Evolutionary conservation across 1,140 invertebrate species (phyloP), one percentile per base, ranked within the genome.

Genomic region (Drosophila jambulina): DNA sequence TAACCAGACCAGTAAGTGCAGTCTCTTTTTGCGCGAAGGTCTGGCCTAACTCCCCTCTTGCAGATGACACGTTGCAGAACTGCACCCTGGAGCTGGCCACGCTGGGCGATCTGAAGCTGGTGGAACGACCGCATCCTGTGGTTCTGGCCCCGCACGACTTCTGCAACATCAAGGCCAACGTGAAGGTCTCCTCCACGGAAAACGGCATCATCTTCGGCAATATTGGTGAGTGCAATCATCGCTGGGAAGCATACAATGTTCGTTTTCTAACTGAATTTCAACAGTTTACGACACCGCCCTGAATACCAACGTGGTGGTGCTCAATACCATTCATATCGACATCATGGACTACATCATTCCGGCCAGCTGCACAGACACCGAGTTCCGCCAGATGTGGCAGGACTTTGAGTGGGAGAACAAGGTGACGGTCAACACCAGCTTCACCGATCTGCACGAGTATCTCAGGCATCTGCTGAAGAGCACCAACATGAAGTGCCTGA

Each of bases 331-430:
- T 91, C 98, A 99, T 93, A 99, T 99, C 92, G 99, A 99, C 93
- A 99, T 99, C 71, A 99, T 99, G 97, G 99, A 99, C 94, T 99
- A 99, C 93, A 99, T 99, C 86, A 96, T 99, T 40, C 99, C 99
- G n/a, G 98, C 98, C 3, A 94, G 95, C 27, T 99, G 98, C 93
- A 98, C 96, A 32, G 99, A 99, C 93, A 95, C 96, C 0, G 98
- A 99, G 94, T 99, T 99, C 94, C 93, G 99, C 17, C 96, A 97
- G 93, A 99, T 99, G 99, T 99, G 99, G 99, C 97, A 98, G 3
- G 98, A 99, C 94, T 99, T 99, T 94, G 99, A 99, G 94, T 99
- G 99, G 99, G 99, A 99, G 94, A 99, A 99, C 94, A 99, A 99
- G 95, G 98, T 99, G 12, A 97, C 98, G 0, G 99, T 99, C 0